Evolutionary conservation across 1,140 invertebrate genomes (phyloP), one percentile per base, ranked within the genome.

Genomic region (Pseudomyrmex concolor): DNA sequence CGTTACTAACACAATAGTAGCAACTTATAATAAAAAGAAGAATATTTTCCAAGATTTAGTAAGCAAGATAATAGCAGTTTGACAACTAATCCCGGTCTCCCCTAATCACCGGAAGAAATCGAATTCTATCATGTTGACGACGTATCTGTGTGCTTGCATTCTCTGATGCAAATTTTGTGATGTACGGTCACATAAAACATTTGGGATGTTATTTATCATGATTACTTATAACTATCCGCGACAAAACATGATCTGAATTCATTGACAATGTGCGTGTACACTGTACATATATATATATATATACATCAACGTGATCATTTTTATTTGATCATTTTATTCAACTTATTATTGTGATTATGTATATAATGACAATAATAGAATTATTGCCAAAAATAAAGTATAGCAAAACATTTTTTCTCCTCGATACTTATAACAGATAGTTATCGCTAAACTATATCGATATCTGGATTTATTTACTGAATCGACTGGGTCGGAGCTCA

Each of bases 91-190:
- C n/a, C n/a, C n/a, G n/a, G n/a, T n/a, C n/a, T n/a, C n/a, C n/a
- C n/a, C n/a, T 80, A 80, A 80, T 55, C 66, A 50, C 54, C 3
- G 19, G 12, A 71, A 48, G 66, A 80, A 71, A 59, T 70, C 66
- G 15, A 80, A 60, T 71, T 80, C 43, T 12, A 13, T 48, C 74
- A 17, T 51, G 15, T 57, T 50, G 34, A 68, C n/a, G 8, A 54
- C n/a, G 19, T 66, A 19, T 25, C 45, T 22, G 19, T 34, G 10
- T 15, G 4, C 62, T 68, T 68, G 8, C 13, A 10, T 57, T 78
- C 7, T 19, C 15, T 43, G 12, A 78, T 17, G 17, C n/a, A 34
- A 10, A 9, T 12, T 12, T 17, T 25, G 12, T 74, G 34, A 34
- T 34, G 34, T 34, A 34, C 34, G 5, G 34, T 34, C 7, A 34